Conservation (phyloP, 2,113 vertebrate genomes). For the Oreotrochilus melanogaster region DNA sequence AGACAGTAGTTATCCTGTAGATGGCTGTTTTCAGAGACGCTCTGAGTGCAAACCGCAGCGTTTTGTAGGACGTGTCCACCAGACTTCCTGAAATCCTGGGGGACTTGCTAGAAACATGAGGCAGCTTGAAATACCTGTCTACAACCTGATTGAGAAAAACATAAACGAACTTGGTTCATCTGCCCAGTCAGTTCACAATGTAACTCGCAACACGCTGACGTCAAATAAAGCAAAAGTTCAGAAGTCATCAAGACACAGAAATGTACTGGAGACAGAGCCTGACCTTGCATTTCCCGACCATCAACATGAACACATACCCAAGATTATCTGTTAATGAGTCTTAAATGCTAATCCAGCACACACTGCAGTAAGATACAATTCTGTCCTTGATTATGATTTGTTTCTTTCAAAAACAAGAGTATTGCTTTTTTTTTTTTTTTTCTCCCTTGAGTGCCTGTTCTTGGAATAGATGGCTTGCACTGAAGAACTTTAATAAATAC, state of each 20-base stretch:
- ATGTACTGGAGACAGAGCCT: not conserved
- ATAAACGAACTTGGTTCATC: not conserved
- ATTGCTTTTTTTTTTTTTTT: not conserved
- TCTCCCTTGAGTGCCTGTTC: not conserved
- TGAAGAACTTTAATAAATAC: not conserved
- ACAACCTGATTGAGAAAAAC: conserved; percentile 84
- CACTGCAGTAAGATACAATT: not conserved
- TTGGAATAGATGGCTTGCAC: conserved; percentile 16
- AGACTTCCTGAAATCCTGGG: conserved; percentile 80
- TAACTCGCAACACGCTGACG: not conserved
- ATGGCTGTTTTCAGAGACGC: conserved; percentile 93
- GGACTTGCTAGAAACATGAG: conserved; percentile 94
- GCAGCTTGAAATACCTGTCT: conserved; percentile 97
- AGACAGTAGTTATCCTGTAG: conserved; percentile 93
- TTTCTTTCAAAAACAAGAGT: not conserved
- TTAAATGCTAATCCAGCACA: not conserved
- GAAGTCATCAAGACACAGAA: not conserved
- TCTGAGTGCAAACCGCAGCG: conserved; percentile 91
- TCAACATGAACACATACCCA: not conserved
- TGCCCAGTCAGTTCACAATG: not conserved
- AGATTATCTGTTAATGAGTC: not conserved
- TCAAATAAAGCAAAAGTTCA: not conserved
- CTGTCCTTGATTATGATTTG: not conserved
- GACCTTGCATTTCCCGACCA: not conserved
- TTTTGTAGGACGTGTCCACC: conserved; percentile 91